Percentiles rank a stretch among this genome's conserved stretches.
Conservation (phyloP, 2,797 vertebrate genomes). For the Nothura maculosa region DNA sequence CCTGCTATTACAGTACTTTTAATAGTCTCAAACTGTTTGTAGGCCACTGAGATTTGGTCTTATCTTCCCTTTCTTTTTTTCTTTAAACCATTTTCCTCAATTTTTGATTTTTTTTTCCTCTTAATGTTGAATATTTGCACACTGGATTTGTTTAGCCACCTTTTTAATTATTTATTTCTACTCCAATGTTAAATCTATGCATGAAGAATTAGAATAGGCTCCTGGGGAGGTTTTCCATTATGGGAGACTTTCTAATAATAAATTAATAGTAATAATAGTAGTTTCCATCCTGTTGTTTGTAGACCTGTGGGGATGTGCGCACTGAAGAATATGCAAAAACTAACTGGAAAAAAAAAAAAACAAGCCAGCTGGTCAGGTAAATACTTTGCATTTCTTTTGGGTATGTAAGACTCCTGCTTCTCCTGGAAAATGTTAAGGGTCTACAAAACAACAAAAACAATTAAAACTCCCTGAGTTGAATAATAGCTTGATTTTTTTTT, state of each 20-base stretch:
- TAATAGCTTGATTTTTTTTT: neutral
- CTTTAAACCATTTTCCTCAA: neutral
- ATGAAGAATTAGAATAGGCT: neutral
- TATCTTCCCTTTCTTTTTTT: neutral
- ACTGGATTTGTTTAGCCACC: neutral
- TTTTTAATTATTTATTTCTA: neutral
- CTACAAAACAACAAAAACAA: neutral
- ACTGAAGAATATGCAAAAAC: neutral
- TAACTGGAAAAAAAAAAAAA: neutral
- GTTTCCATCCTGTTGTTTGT: neutral
- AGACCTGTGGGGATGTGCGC: neutral
- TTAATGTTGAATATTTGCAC: neutral
- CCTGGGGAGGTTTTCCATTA: neutral
- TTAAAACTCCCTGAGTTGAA: neutral
- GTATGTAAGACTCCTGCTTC: neutral
- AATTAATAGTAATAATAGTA: neutral
- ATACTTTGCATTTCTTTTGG: neutral
- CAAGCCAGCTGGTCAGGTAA: neutral
- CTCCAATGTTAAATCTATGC: neutral
- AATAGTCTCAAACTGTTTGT: neutral
- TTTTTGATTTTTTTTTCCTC: neutral
- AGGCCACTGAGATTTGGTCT: neutral
- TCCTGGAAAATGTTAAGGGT: neutral
- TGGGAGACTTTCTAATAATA: neutral
- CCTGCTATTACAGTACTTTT: neutral